Evolutionary conservation across 1,140 invertebrate genomes (phyloP).

Genomic region (Philaenus spumarius): DNA sequence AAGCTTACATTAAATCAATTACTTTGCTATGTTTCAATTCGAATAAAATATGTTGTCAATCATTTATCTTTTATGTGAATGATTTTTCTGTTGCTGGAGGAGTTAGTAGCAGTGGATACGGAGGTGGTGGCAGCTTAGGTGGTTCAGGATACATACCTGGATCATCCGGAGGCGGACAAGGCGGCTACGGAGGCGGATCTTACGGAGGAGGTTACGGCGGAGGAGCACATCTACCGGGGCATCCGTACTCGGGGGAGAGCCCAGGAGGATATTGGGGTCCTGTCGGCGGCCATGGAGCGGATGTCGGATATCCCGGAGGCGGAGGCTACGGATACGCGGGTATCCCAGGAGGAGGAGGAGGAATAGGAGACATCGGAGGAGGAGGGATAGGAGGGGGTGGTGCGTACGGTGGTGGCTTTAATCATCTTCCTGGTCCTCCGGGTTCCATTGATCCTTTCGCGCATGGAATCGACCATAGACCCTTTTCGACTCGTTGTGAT

Average conservation of each 20-base stretch:
- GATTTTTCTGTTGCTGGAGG: too few relatives aligned
- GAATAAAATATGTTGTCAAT: too few relatives aligned
- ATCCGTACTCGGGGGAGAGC: constrained; percentile 36
- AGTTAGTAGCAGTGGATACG: constrained; percentile 22
- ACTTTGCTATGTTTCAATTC: too few relatives aligned
- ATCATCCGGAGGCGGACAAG: constrained; percentile 13
- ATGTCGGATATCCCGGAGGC: constrained; percentile 35
- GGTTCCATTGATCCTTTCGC: constrained; percentile 21
- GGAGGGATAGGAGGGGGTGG: constrained; percentile 37
- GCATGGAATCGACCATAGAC: constrained; percentile 30
- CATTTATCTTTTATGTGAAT: too few relatives aligned
- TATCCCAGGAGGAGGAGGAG: constrained; percentile 32
- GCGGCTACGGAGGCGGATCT: constrained; percentile 26
- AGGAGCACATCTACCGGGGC: constrained; percentile 23
- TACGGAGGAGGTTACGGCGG: constrained; percentile 34
- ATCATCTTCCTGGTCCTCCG: neutral
- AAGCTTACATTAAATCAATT: too few relatives aligned
- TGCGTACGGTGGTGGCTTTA: constrained; percentile 31
- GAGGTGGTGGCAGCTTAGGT: constrained; percentile 17
- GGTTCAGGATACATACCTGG: neutral
- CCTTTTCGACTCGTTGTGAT: constrained; percentile 54
- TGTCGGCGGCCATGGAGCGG: constrained; percentile 19
- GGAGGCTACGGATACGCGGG: constrained; percentile 15
- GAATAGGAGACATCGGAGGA: constrained; percentile 34
- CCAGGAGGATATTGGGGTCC: constrained; percentile 36